Conservation (phyloP, 2,797 vertebrate genomes). For the Anniella stebbinsi region DNA sequence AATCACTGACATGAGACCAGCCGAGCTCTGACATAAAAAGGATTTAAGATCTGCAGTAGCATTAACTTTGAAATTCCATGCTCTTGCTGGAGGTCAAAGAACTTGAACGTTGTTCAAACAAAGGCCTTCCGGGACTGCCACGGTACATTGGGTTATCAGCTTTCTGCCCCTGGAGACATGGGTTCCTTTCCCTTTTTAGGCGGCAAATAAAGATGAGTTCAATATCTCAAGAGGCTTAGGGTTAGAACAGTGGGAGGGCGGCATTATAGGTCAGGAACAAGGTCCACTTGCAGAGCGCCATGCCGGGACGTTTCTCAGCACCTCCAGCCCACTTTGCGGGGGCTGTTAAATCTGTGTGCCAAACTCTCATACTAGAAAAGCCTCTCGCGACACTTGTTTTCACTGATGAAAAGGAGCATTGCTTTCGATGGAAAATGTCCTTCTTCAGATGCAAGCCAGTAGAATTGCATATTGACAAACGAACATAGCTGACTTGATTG, state of each 20-base stretch:
- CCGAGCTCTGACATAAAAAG: conserved; percentile 17
- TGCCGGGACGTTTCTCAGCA: neutral
- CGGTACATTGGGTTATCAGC: conserved; percentile 63
- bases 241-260: conserved; percentile 8
- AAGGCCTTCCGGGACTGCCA: conserved; percentile 46
- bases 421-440: conserved; percentile 4
- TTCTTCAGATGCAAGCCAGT: neutral
- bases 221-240: conserved; percentile 3
- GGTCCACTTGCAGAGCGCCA: neutral
- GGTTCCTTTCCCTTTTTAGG: conserved; percentile 13
- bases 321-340: neutral
- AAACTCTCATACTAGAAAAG: conserved; percentile 13
- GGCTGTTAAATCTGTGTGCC: neutral
- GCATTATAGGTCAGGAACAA: conserved; percentile 1
- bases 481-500: conserved; percentile 25
- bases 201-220: conserved; percentile 49
- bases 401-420: neutral
- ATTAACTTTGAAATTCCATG: conserved; percentile 57
- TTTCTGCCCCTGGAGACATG: conserved; percentile 64
- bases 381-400: neutral
- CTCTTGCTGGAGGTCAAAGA: conserved; percentile 60
- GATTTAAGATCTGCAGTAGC: conserved; percentile 27
- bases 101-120: conserved; percentile 54
- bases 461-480: conserved; percentile 15
- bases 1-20: conserved; percentile 58